These are phyloP conservation scores for Lamprologus speciosus DNA, from an alignment of 2,113 vertebrate species.

Conservation along the genomic window DNA sequence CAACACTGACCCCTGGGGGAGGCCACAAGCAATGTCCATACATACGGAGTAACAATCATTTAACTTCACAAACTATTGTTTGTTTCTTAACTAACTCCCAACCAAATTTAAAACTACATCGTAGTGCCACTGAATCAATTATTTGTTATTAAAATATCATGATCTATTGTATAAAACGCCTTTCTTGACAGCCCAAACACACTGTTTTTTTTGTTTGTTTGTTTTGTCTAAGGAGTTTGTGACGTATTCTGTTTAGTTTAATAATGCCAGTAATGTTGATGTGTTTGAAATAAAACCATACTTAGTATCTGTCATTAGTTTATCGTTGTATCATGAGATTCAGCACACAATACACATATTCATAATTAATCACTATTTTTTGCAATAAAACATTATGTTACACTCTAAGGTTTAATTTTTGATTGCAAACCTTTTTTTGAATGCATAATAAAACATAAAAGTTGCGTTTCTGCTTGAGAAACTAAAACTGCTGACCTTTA, in stretches of 20 bases:
- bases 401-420: neutral
- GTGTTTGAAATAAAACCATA: neutral
- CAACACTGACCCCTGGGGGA: neutral
- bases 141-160: neutral
- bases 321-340: neutral
- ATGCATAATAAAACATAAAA: neutral
- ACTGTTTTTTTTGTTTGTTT: fast-evolving
- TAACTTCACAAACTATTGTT: neutral
- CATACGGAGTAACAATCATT: neutral
- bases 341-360: neutral
- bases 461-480: neutral
- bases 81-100: neutral
- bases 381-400: neutral
- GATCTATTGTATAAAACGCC: neutral
- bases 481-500: neutral
- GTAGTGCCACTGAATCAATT: neutral
- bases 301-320: neutral
- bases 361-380: neutral
- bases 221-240: neutral
- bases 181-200: neutral
- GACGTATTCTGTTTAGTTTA: neutral
- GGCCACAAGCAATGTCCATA: neutral
- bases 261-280: neutral
- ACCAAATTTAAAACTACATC: neutral
- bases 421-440: neutral